phyloP scores from a whole-genome alignment of 1,140 invertebrate species.

The Leptopilina boulardi region DNA sequence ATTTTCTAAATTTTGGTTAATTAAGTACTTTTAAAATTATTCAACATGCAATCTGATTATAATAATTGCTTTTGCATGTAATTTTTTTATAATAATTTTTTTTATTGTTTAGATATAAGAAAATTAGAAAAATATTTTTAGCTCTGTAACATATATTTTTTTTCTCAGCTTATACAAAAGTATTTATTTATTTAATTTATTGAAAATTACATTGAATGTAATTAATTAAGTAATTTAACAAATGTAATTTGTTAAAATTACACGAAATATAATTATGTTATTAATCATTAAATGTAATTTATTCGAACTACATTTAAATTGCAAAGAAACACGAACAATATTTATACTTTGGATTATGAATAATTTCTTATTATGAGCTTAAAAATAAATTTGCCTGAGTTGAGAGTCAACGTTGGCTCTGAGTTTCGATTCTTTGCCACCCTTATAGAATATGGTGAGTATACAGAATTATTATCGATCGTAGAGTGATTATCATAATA shows the following conservation, averaged over 20 bases:
- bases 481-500: background rate
- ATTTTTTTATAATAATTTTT: background rate
- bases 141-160: background rate
- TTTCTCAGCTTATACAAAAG: background rate
- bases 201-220: too few species aligned
- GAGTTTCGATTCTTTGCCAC: constrained; percentile 17
- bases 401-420: background rate
- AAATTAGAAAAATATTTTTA: background rate
- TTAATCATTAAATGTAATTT: too few species aligned
- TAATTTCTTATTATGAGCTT: background rate
- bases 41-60: background rate
- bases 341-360: background rate
- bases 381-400: constrained; percentile 7
- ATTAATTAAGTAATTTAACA: too few species aligned
- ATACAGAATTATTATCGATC: constrained; percentile 9
- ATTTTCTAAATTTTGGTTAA: background rate
- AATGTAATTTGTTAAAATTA: too few species aligned
- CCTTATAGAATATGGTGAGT: constrained; percentile 3
- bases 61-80: background rate
- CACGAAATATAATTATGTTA: too few species aligned
- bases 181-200: background rate
- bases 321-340: too few species aligned
- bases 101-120: background rate
- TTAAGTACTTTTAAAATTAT: background rate
- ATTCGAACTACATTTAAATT: too few species aligned